Conservation (phyloP, 2,797 vertebrate genomes). For the Luscinia megarhynchos region DNA sequence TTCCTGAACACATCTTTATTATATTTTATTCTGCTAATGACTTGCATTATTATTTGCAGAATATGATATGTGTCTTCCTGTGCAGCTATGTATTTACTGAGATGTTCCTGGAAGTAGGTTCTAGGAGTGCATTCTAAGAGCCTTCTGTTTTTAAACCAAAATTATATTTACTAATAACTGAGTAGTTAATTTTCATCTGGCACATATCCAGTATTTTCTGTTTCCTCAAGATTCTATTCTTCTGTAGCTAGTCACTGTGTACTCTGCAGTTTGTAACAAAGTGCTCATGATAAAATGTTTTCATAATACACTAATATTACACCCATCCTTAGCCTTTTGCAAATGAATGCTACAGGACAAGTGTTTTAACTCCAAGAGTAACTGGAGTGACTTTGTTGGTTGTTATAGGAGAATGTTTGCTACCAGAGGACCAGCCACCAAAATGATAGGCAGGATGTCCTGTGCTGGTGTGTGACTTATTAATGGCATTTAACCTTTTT, state of each 20-base stretch:
- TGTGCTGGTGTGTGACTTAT: neutral
- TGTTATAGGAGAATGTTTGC: neutral
- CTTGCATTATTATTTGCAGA: conserved; percentile 14
- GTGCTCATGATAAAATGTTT: neutral
- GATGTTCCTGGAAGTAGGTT: neutral
- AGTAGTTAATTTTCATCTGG: neutral
- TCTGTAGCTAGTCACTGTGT: neutral
- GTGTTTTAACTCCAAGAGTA: neutral
- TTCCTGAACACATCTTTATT: neutral
- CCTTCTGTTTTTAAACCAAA: neutral
- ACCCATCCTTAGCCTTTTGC: neutral
- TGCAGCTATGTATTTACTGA: neutral
- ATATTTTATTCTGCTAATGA: neutral
- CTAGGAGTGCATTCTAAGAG: neutral
- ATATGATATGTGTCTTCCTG: conserved; percentile 1
- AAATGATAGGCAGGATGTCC: neutral
- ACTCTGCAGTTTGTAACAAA: neutral
- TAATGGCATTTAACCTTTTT: neutral
- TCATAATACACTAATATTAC: neutral
- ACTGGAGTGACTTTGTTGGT: neutral
- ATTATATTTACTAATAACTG: neutral
- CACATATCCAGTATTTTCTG: neutral
- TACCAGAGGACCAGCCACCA: neutral
- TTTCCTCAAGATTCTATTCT: neutral
- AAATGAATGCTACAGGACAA: neutral